A percentile compares a stretch with the other conserved stretches of the same genome.
These are phyloP conservation scores for Zaprionus camerounensis DNA, from an alignment of 1,140 invertebrate species.

Conservation along the genomic window DNA sequence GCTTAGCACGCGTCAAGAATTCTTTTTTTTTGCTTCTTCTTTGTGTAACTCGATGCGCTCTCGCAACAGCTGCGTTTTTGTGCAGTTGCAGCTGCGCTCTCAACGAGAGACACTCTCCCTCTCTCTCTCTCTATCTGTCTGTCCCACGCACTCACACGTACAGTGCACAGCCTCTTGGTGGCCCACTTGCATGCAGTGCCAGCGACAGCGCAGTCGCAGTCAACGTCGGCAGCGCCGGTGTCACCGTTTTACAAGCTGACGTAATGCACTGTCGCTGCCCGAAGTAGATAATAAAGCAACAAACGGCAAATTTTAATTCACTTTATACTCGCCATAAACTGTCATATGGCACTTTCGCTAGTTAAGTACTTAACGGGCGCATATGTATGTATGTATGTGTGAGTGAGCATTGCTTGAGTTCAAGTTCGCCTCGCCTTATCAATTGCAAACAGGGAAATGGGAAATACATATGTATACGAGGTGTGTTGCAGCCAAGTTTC, in stretches of 20 bases:
- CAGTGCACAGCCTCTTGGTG: constrained; percentile 20
- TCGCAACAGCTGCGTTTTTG: constrained; percentile 23
- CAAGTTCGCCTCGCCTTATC: constrained; percentile 46
- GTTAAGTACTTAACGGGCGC: constrained; percentile 20
- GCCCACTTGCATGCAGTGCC: constrained; percentile 38
- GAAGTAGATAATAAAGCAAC: constrained; percentile 19
- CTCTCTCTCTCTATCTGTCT: neutral
- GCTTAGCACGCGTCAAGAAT: constrained; percentile 60
- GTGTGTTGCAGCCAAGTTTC: constrained; percentile 11
- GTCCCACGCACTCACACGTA: neutral
- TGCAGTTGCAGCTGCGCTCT: constrained; percentile 45
- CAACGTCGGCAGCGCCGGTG: neutral
- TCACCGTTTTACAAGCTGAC: constrained; percentile 33
- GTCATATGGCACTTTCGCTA: constrained; percentile 50
- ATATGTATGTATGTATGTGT: neutral
- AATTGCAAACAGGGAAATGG: neutral
- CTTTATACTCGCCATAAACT: constrained; percentile 32
- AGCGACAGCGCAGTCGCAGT: constrained; percentile 28
- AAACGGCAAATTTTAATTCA: constrained; percentile 36
- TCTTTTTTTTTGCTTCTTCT: constrained; percentile 5
- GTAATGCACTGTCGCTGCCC: constrained; percentile 24
- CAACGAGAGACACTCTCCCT: neutral
- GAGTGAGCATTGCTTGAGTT: constrained; percentile 30
- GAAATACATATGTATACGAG: neutral
- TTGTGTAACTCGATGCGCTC: constrained; percentile 14